Evolutionary conservation across 2,113 vertebrate genomes (phyloP), one percentile per base, ranked within the genome.

Genomic region (Phycodurus eques): DNA sequence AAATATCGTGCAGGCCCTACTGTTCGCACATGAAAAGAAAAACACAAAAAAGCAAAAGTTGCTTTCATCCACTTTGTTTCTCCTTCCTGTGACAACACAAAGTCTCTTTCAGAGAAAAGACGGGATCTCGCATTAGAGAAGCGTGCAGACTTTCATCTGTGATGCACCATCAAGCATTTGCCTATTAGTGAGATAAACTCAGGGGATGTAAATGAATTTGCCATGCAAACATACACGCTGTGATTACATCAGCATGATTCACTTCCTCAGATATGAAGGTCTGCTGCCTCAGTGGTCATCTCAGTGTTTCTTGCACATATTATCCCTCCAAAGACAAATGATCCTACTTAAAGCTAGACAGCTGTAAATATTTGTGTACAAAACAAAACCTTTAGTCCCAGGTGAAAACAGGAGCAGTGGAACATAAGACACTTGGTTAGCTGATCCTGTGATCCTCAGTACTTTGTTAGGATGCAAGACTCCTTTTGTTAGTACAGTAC

Each of bases 181-280:
- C 76, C 66, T 80, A 80, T 80, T 80, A 44, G n/a, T 71, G 63
- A 76, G 74, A 84, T 68, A 83, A 62, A 76, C 73, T 67, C 64
- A 2, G 60, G 68, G 39, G 49, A 69, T 68, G 63, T 8, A 31
- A 59, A 79, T 72, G 75, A 80, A 76, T 78, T 78, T 75, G 78
- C 14, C 71, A 3, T 56, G 20, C 71, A 72, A 44, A 82, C 61
- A 35, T 15, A 60, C 62, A 65, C 6, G 1, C 46, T 43, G 47
- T 2, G 54, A 79, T 87, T 63, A 70, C 75, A 75, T 81, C 72
- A 74, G 57, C 66, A 64, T 79, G 81, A 83, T 27, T 86, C 75
- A 87, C 71, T 53, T 80, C 64, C 77, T 81, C 66, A 59, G 53
- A 75, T 31, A 53, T 35, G 54, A 61, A 78, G 51, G 35, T 74